These are phyloP conservation scores for Hydrocynus forskahlii DNA, from an alignment of 2,797 vertebrate species.

Conservation along the genomic window DNA sequence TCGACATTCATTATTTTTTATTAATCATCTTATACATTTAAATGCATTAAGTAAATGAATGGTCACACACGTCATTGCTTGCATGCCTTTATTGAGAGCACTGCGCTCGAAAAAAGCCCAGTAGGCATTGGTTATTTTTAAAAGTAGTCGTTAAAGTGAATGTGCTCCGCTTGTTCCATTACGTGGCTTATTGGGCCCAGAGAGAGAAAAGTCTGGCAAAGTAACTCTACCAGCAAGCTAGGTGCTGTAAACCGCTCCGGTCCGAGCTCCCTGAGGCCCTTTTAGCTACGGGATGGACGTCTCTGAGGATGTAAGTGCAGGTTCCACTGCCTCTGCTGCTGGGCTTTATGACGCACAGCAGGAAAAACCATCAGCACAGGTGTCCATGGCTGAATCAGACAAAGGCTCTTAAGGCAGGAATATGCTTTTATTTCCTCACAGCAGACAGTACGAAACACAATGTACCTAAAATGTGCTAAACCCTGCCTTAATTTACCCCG, in stretches of 20 bases:
- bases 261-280: slow-evolving; percentile 10
- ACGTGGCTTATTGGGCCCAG: slow-evolving; percentile 34
- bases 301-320: slow-evolving; percentile 19
- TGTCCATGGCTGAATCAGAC: slow-evolving; percentile 39
- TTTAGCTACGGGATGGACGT: slow-evolving; percentile 9
- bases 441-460: neutral
- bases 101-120: slow-evolving; percentile 36
- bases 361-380: slow-evolving; percentile 50
- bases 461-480: too few relatives aligned
- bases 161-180: slow-evolving; percentile 43
- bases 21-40: slow-evolving; percentile 27
- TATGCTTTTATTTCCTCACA: neutral
- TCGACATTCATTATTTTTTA: neutral
- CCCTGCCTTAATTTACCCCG: too few relatives aligned
- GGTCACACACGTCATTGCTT: slow-evolving; percentile 23
- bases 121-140: slow-evolving; percentile 29
- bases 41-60: slow-evolving; percentile 34
- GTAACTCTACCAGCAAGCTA: slow-evolving; percentile 14
- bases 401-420: neutral
- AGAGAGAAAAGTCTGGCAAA: slow-evolving; percentile 30
- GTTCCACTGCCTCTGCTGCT: slow-evolving; percentile 10
- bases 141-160: slow-evolving; percentile 48
- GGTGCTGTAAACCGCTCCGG: slow-evolving; percentile 35
- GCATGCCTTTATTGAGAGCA: slow-evolving; percentile 24
- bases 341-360: slow-evolving; percentile 30